Evolutionary conservation across 2,888 invertebrate genomes (phyloP), one percentile per base, ranked within the genome.

Genomic region (Leucophenga maculata): DNA sequence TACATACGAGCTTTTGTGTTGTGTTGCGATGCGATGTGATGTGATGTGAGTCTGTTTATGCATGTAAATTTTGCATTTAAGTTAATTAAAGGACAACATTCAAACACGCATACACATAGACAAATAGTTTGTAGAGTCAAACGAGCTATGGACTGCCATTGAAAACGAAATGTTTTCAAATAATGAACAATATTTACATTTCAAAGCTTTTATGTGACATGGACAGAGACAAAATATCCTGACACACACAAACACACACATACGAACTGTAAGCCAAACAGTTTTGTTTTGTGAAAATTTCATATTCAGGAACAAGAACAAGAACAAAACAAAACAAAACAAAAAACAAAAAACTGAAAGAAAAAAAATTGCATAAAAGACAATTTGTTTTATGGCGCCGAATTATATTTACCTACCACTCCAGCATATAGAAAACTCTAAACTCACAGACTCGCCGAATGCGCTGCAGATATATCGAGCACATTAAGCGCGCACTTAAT

Each of bases 161-260:
- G 3, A 54, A 39, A 60, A 60, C 60, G 18, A 60, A 39, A 39
- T 39, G 18, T 60, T 60, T 60, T 78, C 72, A 82, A 82, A 79
- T 82, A 82, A 80, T 82, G 80, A 80, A 82, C 71, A 69, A 78
- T 79, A 80, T 82, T 80, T 82, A 80, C 82, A 80, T 80, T 80
- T 82, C 78, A 80, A 80, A 80, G 79, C 78, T 31, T 59, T 16
- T 20, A 11, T 16, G 14, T 31, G 20, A 31, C 6, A n/a, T 18
- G 50, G 14, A 18, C n/a, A n/a, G n/a, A n/a, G n/a, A n/a, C n/a
- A n/a, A n/a, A n/a, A n/a, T n/a, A n/a, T n/a, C n/a, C n/a, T 16
- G 11, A 26, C 26, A 26, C 4, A 26, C 4, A 26, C 39, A 39
- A 6, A 11, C 11, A 39, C 8, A 11, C 8, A 39, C 8, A 39